Evolutionary conservation across 2,797 vertebrate genomes (phyloP).

Genomic region (Orestias chungarensis): DNA sequence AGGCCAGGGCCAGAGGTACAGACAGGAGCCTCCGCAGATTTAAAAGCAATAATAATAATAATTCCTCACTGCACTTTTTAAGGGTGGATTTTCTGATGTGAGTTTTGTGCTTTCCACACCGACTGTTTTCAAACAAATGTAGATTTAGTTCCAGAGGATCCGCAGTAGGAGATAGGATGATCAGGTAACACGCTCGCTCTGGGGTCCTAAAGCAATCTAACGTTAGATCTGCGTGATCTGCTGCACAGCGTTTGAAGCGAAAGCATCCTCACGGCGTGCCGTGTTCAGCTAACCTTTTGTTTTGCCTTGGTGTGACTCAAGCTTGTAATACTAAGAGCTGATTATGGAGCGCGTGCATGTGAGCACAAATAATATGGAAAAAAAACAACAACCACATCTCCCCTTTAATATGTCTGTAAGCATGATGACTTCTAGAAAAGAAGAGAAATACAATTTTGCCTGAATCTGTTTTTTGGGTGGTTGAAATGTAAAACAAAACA

Average conservation of each 20-base stretch:
- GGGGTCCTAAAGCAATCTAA: conserved; percentile 58
- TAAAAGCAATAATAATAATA: not conserved
- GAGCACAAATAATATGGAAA: conserved; percentile 41
- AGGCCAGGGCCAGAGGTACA: conserved; percentile 91
- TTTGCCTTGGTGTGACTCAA: conserved; percentile 38
- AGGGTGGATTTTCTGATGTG: conserved; percentile 20
- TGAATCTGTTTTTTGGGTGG: no score
- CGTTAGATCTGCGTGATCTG: conserved; percentile 57
- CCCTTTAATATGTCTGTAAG: conserved; percentile 15
- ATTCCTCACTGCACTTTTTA: conserved; percentile 4
- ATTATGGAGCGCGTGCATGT: conserved; percentile 58
- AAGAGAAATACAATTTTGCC: not conserved
- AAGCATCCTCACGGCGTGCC: conserved; percentile 20
- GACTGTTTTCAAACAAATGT: conserved; percentile 71
- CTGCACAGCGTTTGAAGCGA: conserved; percentile 33
- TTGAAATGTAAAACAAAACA: not conserved
- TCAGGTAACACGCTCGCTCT: conserved; percentile 88
- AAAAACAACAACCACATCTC: conserved; percentile 22
- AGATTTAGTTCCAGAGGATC: conserved; percentile 98
- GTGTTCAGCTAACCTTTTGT: conserved; percentile 14
- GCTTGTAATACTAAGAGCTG: conserved; percentile 43
- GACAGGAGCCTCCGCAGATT: not conserved
- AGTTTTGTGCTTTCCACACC: conserved; percentile 69
- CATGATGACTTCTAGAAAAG: conserved; percentile 38
- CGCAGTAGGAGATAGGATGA: conserved; percentile 98